These are phyloP conservation scores for Pangasius larnaudii DNA, from an alignment of 2,797 vertebrate species.

Conservation along the genomic window DNA sequence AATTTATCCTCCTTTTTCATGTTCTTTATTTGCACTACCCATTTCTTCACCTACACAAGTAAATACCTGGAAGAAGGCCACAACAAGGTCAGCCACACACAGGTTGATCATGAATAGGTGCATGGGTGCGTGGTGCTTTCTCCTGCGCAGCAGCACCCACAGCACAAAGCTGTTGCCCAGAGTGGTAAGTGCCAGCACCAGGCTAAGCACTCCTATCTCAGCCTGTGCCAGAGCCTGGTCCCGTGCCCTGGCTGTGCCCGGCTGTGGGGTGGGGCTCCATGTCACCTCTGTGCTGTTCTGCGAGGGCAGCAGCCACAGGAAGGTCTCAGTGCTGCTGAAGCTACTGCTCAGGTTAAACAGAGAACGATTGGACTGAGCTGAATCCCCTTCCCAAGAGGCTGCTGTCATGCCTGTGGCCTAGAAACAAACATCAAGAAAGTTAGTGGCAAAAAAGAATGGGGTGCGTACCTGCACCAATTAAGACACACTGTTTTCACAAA, in stretches of 20 bases:
- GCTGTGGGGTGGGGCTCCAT: slow-evolving; percentile 37
- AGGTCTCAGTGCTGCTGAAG: slow-evolving; percentile 48
- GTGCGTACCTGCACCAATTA: slow-evolving; percentile 1
- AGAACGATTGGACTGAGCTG: slow-evolving; percentile 51
- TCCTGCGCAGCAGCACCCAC: slow-evolving; percentile 73
- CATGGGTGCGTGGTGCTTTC: slow-evolving; percentile 78
- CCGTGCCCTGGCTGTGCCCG: slow-evolving; percentile 54
- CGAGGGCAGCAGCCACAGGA: slow-evolving; percentile 53
- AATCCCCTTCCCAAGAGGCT: slow-evolving; percentile 64
- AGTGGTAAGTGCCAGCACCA: slow-evolving; percentile 77
- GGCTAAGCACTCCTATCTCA: slow-evolving; percentile 79
- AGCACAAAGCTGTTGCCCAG: slow-evolving; percentile 82
- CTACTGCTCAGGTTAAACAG: slow-evolving; percentile 62
- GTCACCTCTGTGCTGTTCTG: slow-evolving; percentile 50
- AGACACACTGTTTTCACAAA: slow-evolving; percentile 29
- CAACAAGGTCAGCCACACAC: slow-evolving; percentile 84
- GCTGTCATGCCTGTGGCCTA: slow-evolving; percentile 64
- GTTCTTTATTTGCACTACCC: not conserved
- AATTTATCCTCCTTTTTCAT: not conserved
- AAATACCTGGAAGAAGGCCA: slow-evolving; percentile 85
- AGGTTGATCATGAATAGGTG: slow-evolving; percentile 86
- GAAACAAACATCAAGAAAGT: slow-evolving; percentile 26
- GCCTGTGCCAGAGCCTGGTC: slow-evolving; percentile 73
- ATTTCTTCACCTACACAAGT: not conserved
- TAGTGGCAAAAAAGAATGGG: not conserved